Evolutionary conservation across 2,888 invertebrate species (phyloP).

Genomic region (Scaptodrosophila latifasciaeformis): DNA sequence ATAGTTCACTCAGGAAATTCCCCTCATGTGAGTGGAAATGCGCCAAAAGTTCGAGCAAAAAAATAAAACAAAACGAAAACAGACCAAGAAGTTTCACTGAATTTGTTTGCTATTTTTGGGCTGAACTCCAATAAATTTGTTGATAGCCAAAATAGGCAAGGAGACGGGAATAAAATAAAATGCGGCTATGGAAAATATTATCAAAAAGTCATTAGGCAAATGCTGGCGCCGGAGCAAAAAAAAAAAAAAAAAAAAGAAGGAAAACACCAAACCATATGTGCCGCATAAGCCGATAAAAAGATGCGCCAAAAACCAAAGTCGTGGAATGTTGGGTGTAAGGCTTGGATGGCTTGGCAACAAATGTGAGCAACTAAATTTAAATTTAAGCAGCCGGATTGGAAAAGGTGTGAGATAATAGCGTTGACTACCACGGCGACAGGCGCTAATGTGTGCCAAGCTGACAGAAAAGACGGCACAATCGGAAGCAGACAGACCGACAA

Average conservation of each 20-base stretch:
- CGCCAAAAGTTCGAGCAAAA: not conserved
- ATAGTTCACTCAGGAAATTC: too few relatives aligned
- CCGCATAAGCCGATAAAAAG: too few relatives aligned
- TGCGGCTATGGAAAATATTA: not conserved
- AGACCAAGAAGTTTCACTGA: not conserved
- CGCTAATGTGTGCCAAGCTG: slow-evolving; percentile 34
- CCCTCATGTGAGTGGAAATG: too few relatives aligned
- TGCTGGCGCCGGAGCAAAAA: not conserved
- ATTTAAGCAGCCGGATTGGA: slow-evolving; percentile 59
- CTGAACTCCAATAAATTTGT: slow-evolving; percentile 30
- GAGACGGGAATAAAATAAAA: too few relatives aligned
- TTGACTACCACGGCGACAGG: slow-evolving; percentile 19
- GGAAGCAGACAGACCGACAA: not conserved
- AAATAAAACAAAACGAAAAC: slow-evolving; percentile 2
- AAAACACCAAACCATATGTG: too few relatives aligned
- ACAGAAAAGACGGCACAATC: not conserved
- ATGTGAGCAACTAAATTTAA: slow-evolving; percentile 55
- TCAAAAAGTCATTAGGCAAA: slow-evolving; percentile 4
- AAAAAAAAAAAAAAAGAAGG: too few relatives aligned
- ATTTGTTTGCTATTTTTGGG: not conserved
- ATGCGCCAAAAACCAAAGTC: too few relatives aligned
- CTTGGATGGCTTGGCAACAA: slow-evolving; percentile 38
- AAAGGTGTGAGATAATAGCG: not conserved
- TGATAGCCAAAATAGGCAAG: slow-evolving; percentile 19
- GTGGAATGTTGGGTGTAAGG: too few relatives aligned